Base-by-base conservation (phyloP, 1,140 invertebrate species). In the Acromyrmex echinatior region DNA sequence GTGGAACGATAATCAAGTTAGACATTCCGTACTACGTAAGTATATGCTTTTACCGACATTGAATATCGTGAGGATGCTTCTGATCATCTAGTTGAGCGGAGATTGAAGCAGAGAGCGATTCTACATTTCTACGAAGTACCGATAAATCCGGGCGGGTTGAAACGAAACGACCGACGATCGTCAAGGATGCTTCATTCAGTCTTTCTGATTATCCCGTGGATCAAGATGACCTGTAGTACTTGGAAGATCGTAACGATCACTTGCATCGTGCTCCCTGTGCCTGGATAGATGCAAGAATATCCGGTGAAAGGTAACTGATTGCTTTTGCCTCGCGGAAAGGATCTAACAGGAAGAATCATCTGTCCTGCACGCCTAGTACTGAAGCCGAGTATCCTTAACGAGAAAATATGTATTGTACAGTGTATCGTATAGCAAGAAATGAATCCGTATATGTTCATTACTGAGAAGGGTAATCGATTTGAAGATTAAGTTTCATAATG, bases 311-410 rank as follows among this genome's bases (percentile, higher is more conserved):
- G 87, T 90, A 88, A 91, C 89, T 88, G 90, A 90, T 91, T 91
- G 90, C 87, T 87, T 90, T 87, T 91, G 82, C 86, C 90, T 84
- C 86, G 89, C 87, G 87, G 87, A 88, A 78, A 91, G 68, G 78
- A 87, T 84, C 87, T 91, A 91, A 91, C 90, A 90, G 90, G 89
- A 91, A 65, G 90, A 68, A 88, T 86, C 90, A 88, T 90, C 90
- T 88, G 49, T 71, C 82, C 66, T 77, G 53, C 74, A 74, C 84
- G 45, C 31, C 68, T 39, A 66, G 39, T 3, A 45, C 39, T 39
- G 35, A 77, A 28, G 56, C 56, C 86, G 87, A 58, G 16, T 39
- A 16, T 25, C 45, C 68, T 90, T 87, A 86, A 78, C 78, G 88
- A 79, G 78, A 68, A 78, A 87, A 68, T 86, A 68, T 68, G 49